These are phyloP conservation scores for Drosophila conformis DNA, from an alignment of 2,888 invertebrate genomes.

Conservation along the genomic window DNA sequence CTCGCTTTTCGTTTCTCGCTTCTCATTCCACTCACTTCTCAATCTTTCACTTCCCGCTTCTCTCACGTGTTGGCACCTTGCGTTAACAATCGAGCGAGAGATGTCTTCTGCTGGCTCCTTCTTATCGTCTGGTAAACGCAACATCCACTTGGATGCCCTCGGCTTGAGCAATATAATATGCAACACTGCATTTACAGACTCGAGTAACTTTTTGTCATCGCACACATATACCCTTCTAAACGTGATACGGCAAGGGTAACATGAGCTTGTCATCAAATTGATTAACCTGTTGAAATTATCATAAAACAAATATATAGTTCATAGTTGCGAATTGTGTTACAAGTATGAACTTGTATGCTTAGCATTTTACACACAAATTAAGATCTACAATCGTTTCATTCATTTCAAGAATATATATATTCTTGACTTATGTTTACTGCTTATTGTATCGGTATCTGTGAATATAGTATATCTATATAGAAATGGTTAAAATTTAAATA, in stretches of 20 bases:
- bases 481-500: neutral
- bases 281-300: neutral
- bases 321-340: neutral
- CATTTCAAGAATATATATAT: neutral
- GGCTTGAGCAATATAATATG: neutral
- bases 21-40: neutral
- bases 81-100: conserved; percentile 4
- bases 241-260: neutral
- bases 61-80: conserved; percentile 37
- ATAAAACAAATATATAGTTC: neutral
- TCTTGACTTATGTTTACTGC: neutral
- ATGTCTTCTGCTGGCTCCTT: conserved; percentile 10
- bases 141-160: conserved; percentile 7
- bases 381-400: too few relatives aligned
- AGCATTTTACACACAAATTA: too few relatives aligned
- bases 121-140: conserved; percentile 1
- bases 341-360: neutral
- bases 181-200: conserved; percentile 4
- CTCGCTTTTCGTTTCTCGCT: neutral
- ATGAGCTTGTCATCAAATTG: neutral
- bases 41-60: neutral
- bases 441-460: neutral
- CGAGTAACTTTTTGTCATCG: neutral
- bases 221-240: neutral
- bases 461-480: neutral